These are phyloP conservation scores for Plutella xylostella DNA, from an alignment of 2,888 invertebrate genomes.

Conservation along the genomic window DNA sequence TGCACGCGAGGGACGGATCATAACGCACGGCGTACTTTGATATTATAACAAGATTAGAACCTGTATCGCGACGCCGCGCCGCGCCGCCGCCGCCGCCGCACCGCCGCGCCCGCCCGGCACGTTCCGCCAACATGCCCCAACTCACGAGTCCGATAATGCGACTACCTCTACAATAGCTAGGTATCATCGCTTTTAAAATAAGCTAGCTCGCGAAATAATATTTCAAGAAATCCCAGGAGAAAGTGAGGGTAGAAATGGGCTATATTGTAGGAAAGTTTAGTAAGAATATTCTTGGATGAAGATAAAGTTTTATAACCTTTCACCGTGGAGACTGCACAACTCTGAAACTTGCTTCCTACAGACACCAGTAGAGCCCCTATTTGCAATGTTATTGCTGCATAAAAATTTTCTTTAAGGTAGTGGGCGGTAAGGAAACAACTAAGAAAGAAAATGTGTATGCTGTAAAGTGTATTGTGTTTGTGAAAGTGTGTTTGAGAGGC, in stretches of 20 bases:
- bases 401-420: conserved; percentile 2
- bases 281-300: conserved; percentile 4
- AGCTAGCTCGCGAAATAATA: background rate
- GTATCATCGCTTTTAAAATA: no score
- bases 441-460: background rate
- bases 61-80: background rate
- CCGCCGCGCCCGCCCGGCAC: no score
- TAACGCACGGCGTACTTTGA: conserved; percentile 46
- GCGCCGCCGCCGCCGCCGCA: background rate
- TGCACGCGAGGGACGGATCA: conserved; percentile 52
- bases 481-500: no score
- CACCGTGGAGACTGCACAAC: background rate
- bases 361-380: background rate
- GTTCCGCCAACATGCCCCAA: no score
- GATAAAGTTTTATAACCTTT: conserved; percentile 5
- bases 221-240: conserved; percentile 1
- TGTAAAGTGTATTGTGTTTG: no score
- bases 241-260: background rate
- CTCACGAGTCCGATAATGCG: no score
- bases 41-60: conserved; percentile 38
- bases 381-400: conserved; percentile 1
- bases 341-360: background rate
- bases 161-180: no score
- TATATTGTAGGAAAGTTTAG: background rate
- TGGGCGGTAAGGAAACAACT: background rate